phyloP scores from a whole-genome alignment of 2,113 vertebrate species.

The Gulo gulo region DNA sequence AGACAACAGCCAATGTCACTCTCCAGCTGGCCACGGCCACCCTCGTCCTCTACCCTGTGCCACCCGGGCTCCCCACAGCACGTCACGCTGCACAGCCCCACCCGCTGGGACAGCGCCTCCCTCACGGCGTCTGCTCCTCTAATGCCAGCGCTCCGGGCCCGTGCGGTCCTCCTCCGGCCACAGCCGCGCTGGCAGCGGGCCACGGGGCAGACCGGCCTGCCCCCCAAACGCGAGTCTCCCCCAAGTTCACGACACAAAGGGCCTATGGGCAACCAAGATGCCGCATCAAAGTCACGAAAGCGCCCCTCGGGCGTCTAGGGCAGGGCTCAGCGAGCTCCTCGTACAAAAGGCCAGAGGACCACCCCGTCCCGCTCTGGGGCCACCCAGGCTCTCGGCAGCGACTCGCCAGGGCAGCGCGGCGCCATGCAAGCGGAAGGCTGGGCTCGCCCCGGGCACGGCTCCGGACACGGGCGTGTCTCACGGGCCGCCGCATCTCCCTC shows the following conservation, averaged over 20 bases:
- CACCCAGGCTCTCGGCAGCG: background rate
- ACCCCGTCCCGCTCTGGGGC: too few species aligned
- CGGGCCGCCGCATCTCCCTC: background rate
- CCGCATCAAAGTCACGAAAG: background rate
- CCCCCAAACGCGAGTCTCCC: fast-evolving
- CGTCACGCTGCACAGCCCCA: background rate
- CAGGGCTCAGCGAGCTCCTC: fast-evolving
- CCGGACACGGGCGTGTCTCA: fast-evolving
- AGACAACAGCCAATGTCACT: background rate
- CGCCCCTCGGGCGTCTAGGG: fast-evolving
- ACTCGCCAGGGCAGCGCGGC: background rate
- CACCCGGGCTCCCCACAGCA: background rate
- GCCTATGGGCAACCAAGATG: background rate
- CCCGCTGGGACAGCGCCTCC: too few species aligned
- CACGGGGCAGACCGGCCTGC: background rate
- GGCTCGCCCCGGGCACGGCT: too few species aligned
- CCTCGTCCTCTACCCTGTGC: too few species aligned
- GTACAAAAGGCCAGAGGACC: background rate
- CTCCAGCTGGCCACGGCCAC: fast-evolving
- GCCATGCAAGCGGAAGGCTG: too few species aligned
- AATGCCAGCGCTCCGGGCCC: background rate
- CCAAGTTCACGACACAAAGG: background rate
- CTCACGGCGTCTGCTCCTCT: fast-evolving
- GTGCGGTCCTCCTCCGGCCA: background rate
- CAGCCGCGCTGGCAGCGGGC: background rate